These are phyloP conservation scores for Olivierus martensii DNA, from an alignment of 1,140 invertebrate species.

Conservation along the genomic window DNA sequence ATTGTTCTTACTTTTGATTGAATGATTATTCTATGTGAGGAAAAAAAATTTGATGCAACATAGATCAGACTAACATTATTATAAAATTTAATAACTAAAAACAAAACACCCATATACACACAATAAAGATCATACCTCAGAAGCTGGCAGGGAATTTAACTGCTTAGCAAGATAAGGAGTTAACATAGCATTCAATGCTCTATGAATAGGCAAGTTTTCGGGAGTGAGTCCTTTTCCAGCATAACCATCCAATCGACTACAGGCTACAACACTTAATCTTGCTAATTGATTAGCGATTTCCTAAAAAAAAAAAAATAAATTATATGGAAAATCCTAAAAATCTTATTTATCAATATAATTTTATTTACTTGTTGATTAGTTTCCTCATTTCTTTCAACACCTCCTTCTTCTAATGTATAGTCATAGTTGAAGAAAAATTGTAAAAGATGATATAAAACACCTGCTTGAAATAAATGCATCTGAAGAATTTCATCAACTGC, in stretches of 20 bases:
- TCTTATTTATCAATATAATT: background rate
- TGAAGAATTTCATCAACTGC: conserved; percentile 71
- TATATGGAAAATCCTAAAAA: background rate
- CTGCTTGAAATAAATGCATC: conserved; percentile 75
- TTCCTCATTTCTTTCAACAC: conserved; percentile 67
- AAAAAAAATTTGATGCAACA: too few species aligned
- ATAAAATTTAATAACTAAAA: too few species aligned
- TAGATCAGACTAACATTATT: too few species aligned
- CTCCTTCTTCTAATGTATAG: conserved; percentile 93
- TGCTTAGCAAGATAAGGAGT: conserved; percentile 78
- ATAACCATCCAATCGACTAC: conserved; percentile 62
- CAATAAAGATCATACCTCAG: conserved; percentile 45
- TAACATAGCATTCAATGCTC: conserved; percentile 58
- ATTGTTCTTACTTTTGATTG: too few species aligned
- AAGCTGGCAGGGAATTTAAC: conserved; percentile 50
- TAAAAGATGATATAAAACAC: conserved; percentile 83
- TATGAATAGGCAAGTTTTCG: conserved; percentile 42
- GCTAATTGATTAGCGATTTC: conserved; percentile 86
- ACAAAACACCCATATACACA: too few species aligned
- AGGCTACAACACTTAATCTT: conserved; percentile 67
- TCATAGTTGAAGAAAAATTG: conserved; percentile 90
- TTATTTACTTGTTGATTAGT: conserved; percentile 58
- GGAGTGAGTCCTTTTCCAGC: conserved; percentile 43
- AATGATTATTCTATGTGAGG: too few species aligned
- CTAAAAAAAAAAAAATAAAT: conserved; percentile 34